Evolutionary conservation across 2,113 vertebrate species (phyloP).

Genomic region (Muntiacus muntjak): DNA sequence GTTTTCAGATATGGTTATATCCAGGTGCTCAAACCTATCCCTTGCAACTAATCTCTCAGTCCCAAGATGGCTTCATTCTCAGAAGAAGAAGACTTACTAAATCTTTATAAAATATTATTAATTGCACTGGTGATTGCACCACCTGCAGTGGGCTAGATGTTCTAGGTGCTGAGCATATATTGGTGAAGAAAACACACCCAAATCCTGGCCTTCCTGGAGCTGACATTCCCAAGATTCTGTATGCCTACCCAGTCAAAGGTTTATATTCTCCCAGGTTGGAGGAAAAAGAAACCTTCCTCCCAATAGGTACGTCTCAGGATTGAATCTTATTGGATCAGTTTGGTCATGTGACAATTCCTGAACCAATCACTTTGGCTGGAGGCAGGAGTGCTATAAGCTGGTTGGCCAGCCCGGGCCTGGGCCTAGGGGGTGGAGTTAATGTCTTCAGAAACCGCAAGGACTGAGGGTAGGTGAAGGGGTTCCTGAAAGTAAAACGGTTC

Average conservation of each 20-base stretch:
- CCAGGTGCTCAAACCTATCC: background rate
- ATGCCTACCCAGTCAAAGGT: background rate
- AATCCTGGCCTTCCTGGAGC: background rate
- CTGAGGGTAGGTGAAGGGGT: background rate
- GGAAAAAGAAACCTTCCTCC: background rate
- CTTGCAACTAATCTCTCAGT: background rate
- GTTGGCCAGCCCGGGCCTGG: background rate
- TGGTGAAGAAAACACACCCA: background rate
- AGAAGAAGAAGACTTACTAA: background rate
- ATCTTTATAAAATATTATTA: background rate
- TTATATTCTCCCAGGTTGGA: background rate
- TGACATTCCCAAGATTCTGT: background rate
- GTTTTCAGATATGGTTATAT: background rate
- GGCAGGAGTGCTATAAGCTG: background rate
- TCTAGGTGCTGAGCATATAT: no score
- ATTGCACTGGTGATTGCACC: background rate
- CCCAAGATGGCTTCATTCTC: background rate
- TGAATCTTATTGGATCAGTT: background rate
- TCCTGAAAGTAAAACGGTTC: background rate
- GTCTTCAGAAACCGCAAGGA: background rate
- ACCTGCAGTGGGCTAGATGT: background rate
- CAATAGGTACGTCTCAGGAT: background rate
- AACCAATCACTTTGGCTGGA: background rate
- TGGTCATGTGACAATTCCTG: background rate
- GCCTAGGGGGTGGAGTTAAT: background rate